These are phyloP conservation scores for Liasis olivaceus DNA, from an alignment of 2,797 vertebrate species.

Conservation along the genomic window DNA sequence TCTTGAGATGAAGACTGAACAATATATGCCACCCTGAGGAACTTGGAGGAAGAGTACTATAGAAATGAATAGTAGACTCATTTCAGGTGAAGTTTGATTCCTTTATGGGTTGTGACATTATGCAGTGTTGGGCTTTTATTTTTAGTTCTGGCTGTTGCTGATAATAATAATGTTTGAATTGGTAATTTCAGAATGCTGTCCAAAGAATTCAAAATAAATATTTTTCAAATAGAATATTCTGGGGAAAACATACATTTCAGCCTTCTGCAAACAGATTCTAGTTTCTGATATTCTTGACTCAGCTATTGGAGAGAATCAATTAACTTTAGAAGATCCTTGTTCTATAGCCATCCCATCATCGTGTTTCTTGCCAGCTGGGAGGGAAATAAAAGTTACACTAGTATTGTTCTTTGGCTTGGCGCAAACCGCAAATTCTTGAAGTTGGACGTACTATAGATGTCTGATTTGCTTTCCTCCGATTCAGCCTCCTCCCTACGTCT, in stretches of 20 bases:
- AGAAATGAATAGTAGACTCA: neutral
- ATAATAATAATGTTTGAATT: neutral
- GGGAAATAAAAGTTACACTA: neutral
- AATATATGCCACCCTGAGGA: neutral
- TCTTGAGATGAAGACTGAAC: neutral
- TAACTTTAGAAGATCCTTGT: neutral
- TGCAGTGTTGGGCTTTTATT: neutral
- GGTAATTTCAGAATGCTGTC: neutral
- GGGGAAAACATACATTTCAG: neutral
- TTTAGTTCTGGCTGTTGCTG: neutral
- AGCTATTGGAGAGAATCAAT: neutral
- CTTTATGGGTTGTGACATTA: neutral
- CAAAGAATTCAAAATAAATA: neutral
- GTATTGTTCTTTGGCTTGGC: neutral
- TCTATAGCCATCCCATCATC: neutral
- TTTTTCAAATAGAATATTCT: neutral
- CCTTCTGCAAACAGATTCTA: neutral
- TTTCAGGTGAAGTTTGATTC: neutral
- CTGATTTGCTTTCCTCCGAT: neutral
- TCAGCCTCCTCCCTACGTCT: neutral
- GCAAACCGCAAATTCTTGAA: neutral
- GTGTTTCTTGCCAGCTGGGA: neutral
- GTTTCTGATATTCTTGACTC: neutral
- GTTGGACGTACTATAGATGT: neutral
- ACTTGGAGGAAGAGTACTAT: neutral